Evolutionary conservation across 2,888 invertebrate genomes (phyloP).

Genomic region (Patella depressa): DNA sequence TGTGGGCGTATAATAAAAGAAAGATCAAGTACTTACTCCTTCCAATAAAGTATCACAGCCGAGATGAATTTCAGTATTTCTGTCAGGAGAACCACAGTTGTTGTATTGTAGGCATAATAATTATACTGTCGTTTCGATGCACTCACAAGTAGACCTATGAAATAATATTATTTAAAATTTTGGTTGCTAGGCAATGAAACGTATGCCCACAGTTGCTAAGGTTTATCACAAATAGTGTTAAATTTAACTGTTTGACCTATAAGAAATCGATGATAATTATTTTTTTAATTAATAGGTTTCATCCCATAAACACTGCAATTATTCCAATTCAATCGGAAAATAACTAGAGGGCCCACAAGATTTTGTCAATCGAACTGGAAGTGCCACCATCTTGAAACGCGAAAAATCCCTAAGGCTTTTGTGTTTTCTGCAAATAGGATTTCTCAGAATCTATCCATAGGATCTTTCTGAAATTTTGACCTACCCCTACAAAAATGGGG

Average conservation of each 20-base stretch:
- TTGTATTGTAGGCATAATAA: conserved; percentile 86
- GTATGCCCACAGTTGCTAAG: not conserved
- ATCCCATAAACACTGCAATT: too few species aligned
- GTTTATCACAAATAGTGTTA: not conserved
- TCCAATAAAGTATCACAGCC: conserved; percentile 78
- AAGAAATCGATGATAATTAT: too few species aligned
- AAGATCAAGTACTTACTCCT: conserved; percentile 65
- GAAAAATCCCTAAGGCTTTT: too few species aligned
- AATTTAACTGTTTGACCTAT: not conserved
- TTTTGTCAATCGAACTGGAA: too few species aligned
- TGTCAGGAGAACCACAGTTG: conserved; percentile 87
- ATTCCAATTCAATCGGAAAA: too few species aligned
- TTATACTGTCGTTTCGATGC: conserved; percentile 86
- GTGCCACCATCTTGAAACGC: accelerated
- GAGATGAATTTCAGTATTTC: conserved; percentile 87
- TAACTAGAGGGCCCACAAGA: too few species aligned
- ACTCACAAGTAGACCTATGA: conserved; percentile 89
- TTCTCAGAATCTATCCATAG: too few species aligned
- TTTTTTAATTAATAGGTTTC: too few species aligned
- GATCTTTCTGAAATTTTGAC: too few species aligned
- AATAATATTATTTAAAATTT: conserved; percentile 17
- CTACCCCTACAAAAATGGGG: too few species aligned
- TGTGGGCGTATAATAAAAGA: not conserved
- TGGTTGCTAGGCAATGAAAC: not conserved
- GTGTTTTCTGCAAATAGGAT: accelerated